Conservation (phyloP, 2,797 vertebrate species). For the Cossypha dichroa region DNA sequence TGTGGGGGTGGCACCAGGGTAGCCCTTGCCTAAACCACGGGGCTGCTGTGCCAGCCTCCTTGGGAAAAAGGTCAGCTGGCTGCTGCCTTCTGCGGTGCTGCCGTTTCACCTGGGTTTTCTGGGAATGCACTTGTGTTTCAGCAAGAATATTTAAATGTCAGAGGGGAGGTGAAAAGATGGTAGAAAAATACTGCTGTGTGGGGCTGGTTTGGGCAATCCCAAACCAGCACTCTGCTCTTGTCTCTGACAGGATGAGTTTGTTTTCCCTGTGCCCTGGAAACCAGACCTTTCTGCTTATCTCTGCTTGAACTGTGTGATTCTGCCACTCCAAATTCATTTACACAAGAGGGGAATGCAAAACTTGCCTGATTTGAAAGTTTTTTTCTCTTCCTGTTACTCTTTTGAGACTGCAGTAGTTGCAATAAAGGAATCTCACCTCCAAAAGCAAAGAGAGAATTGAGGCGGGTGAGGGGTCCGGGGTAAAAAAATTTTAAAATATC, state of each 20-base stretch:
- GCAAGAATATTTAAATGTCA: background rate
- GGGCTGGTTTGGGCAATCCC: background rate
- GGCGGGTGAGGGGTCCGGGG: accelerated
- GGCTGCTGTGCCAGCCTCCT: background rate
- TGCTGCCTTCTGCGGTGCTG: background rate
- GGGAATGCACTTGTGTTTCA: background rate
- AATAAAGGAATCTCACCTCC: background rate
- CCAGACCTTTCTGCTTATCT: background rate
- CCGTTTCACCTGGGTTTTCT: background rate
- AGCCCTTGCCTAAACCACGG: background rate
- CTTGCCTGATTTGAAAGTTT: background rate
- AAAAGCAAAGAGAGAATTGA: background rate
- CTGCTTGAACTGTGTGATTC: background rate
- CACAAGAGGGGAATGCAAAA: background rate
- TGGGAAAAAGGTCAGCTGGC: background rate
- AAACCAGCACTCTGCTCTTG: background rate
- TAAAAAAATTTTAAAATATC: background rate
- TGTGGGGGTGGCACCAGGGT: background rate
- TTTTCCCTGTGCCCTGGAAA: background rate
- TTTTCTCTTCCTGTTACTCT: background rate
- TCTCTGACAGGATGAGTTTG: background rate
- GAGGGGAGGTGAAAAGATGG: background rate
- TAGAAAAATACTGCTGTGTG: background rate
- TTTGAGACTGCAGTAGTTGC: background rate
- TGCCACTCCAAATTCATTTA: background rate